Evolutionary conservation across 2,888 invertebrate species (phyloP).

Genomic region (Folsomia manolachei): DNA sequence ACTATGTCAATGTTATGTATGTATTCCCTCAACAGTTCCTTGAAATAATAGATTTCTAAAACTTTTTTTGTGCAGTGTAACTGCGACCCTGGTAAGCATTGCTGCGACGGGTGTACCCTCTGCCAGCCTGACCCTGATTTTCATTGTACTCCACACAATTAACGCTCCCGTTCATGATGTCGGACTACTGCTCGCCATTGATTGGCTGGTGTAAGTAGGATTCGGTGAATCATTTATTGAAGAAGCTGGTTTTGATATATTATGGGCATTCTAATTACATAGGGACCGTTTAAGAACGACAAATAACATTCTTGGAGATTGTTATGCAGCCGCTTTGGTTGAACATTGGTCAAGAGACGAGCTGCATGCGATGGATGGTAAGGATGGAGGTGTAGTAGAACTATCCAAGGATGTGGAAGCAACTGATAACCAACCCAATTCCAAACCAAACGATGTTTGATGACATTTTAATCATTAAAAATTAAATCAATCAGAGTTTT

Average conservation of each 20-base stretch:
- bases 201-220: constrained; percentile 91
- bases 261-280: too few species aligned
- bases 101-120: constrained; percentile 85
- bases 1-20: constrained; percentile 84
- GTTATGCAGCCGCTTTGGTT: constrained; percentile 82
- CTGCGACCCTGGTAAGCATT: constrained; percentile 81
- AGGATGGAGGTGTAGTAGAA: too few species aligned
- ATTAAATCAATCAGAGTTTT: too few species aligned
- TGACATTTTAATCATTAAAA: too few species aligned
- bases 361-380: constrained; percentile 58
- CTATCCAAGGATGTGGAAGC: too few species aligned
- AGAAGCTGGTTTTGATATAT: background rate
- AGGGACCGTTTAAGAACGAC: constrained; percentile 83
- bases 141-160: constrained; percentile 77
- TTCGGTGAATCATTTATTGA: background rate
- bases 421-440: too few species aligned
- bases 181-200: constrained; percentile 77
- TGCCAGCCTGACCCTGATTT: constrained; percentile 75
- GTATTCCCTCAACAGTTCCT: background rate
- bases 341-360: constrained; percentile 78
- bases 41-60: background rate
- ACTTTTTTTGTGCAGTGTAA: constrained; percentile 61
- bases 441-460: too few species aligned
- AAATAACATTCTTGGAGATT: constrained; percentile 84
- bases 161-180: constrained; percentile 79